phyloP scores from a whole-genome alignment of 2,888 invertebrate species.

The Globia sparganii region DNA sequence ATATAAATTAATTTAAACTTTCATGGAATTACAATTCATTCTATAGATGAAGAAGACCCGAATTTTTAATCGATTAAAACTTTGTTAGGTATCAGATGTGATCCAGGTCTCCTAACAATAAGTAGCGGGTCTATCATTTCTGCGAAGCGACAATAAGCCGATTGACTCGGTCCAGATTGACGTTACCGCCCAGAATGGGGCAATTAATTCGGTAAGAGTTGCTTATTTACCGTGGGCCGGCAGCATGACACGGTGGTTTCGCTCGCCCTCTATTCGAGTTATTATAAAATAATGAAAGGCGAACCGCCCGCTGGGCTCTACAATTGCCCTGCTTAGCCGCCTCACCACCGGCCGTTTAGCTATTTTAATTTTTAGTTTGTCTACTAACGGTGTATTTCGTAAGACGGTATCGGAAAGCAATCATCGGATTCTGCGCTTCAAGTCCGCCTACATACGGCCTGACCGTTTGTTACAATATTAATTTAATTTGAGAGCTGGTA shows the following conservation, averaged over 20 bases:
- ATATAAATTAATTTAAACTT: neutral
- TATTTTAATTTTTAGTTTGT: slow-evolving; percentile 91
- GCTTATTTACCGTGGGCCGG: slow-evolving; percentile 80
- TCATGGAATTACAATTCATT: neutral
- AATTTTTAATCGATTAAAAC: neutral
- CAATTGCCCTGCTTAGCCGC: slow-evolving; percentile 90
- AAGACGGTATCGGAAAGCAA: slow-evolving; percentile 79
- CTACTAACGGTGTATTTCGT: slow-evolving; percentile 88
- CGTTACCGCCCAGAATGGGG: slow-evolving; percentile 87
- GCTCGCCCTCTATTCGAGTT: slow-evolving; percentile 85
- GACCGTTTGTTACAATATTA: slow-evolving; percentile 72
- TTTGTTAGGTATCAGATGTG: slow-evolving; percentile 4
- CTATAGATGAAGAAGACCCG: neutral
- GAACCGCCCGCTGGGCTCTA: slow-evolving; percentile 88
- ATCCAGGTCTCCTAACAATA: slow-evolving; percentile 35
- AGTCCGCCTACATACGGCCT: slow-evolving; percentile 76
- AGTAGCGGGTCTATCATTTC: slow-evolving; percentile 57
- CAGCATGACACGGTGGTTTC: slow-evolving; percentile 87
- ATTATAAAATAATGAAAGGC: slow-evolving; percentile 90
- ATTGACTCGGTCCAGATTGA: slow-evolving; percentile 77
- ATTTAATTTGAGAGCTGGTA: slow-evolving; percentile 70
- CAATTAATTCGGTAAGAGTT: slow-evolving; percentile 88
- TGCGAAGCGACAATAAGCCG: slow-evolving; percentile 76
- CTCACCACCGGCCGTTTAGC: slow-evolving; percentile 88
- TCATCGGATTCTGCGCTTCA: slow-evolving; percentile 76